Evolutionary conservation across 1,140 invertebrate species (phyloP).

Genomic region (Heterodera schachtii): DNA sequence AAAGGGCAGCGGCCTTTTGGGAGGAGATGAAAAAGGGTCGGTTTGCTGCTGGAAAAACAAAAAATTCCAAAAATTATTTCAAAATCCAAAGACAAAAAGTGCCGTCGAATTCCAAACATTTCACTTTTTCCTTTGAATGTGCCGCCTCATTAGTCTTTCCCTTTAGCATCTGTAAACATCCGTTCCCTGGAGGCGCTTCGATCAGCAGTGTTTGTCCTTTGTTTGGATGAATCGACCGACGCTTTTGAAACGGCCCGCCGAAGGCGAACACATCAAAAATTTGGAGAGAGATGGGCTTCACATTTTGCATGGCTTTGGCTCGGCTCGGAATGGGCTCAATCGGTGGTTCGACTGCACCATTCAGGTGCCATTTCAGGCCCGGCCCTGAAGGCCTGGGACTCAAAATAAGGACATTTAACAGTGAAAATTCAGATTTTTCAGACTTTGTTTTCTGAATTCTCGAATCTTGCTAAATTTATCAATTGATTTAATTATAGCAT

Average conservation of each 20-base stretch:
- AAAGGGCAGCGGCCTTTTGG: constrained; percentile 53
- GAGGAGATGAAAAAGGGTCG: constrained; percentile 37
- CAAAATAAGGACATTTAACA: no score
- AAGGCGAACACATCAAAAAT: constrained; percentile 8
- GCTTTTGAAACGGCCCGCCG: background rate
- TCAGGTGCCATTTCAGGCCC: constrained; percentile 31
- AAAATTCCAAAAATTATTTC: no score
- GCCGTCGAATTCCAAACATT: no score
- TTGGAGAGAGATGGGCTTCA: constrained; percentile 43
- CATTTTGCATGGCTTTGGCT: constrained; percentile 57
- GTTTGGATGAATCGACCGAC: constrained; percentile 47
- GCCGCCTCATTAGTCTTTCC: background rate
- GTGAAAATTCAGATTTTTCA: no score
- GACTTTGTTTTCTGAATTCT: no score
- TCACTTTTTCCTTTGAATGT: background rate
- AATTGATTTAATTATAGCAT: no score
- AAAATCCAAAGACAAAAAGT: no score
- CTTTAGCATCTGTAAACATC: constrained; percentile 49
- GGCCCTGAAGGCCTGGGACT: no score
- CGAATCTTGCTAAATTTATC: no score
- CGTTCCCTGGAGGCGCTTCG: constrained; percentile 52
- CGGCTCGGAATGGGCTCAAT: constrained; percentile 51
- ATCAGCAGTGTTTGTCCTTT: constrained; percentile 57
- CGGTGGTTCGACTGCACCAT: constrained; percentile 64
- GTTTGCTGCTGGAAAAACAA: background rate